Base-by-base conservation (phyloP, 2,113 vertebrate genomes). In the Himantopus leucocephalus region DNA sequence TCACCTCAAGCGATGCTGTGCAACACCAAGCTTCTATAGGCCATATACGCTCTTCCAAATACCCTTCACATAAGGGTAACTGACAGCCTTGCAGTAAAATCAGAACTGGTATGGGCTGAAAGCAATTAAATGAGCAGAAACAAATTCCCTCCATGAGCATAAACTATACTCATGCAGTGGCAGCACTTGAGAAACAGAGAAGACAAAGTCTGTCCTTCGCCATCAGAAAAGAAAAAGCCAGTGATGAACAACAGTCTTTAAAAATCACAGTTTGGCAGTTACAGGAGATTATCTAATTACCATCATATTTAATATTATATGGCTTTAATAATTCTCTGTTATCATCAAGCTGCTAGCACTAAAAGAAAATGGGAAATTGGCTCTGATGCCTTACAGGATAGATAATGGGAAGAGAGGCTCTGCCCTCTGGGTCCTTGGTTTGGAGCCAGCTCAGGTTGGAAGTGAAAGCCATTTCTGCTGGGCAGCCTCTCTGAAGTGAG, bases 291-390 rank as follows among this genome's bases (percentile, higher is more conserved):
- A 94, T 81, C 73, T 94, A 87, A 96, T 91, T 91, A 75, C 47
- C 60, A 89, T 82, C 34, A 52, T 50, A 94, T 82, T 91, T 94
- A 95, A 85, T 77, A 86, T 72, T 78, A 91, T 63, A 89, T 20
- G 45, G 39, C n/a, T 94, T 92, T 91, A 78, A 87, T 92, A 91
- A 87, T 78, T 81, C 87, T 73, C 79, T 88, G 72, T 86, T 92
- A 96, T 91, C 76, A 94, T 80, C 89, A 87, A 77, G 70, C 29
- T 76, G 75, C 52, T 84, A 81, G 76, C 79, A 53, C 59, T 80
- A 62, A 73, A 91, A 91, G 74, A 93, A 85, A 85, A 93, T 22
- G 79, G 37, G 63, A 88, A 88, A 71, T 76, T 63, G 29, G 50
- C 63, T 82, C 60, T 66, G 77, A 83, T 93, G 82, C 39, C 58